A percentile compares a stretch with the other conserved stretches of the same genome.
Evolutionary conservation across 2,113 vertebrate species (phyloP).

Genomic region (Pseudopodoces humilis): DNA sequence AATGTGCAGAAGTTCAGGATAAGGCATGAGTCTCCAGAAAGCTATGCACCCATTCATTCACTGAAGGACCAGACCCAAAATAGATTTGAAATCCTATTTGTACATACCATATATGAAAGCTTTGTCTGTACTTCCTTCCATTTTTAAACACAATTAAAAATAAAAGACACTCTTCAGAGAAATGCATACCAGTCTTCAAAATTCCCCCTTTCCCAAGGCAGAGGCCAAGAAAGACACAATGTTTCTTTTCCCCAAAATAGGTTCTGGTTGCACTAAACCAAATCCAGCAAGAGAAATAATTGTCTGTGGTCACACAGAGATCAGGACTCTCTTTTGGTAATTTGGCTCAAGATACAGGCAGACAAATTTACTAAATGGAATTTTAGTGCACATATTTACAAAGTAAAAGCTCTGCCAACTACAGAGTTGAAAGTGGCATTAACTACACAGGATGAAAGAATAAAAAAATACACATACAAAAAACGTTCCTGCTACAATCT

Average conservation of each 20-base stretch:
- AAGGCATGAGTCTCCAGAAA: not conserved
- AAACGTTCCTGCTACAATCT: not conserved
- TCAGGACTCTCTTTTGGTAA: not conserved
- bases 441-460: not conserved
- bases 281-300: conserved; percentile 8
- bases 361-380: not conserved
- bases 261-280: not conserved
- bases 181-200: conserved; percentile 29
- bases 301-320: not conserved
- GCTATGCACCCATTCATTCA: not conserved
- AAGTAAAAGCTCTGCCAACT: not conserved
- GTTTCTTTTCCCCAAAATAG: conserved; percentile 11
- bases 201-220: conserved; percentile 9
- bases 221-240: conserved; percentile 32
- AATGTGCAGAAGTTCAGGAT: not conserved
- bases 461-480: not conserved
- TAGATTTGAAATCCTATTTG: conserved; percentile 28
- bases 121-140: conserved; percentile 27
- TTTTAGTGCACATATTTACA: not conserved
- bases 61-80: not conserved
- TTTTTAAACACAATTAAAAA: conserved; percentile 13
- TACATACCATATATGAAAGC: conserved; percentile 13
- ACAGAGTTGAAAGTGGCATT: not conserved
- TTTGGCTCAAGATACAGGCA: not conserved
- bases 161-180: conserved; percentile 28